phyloP scores from a whole-genome alignment of 2,888 invertebrate species.

The Zygothrica quintamaculata region DNA sequence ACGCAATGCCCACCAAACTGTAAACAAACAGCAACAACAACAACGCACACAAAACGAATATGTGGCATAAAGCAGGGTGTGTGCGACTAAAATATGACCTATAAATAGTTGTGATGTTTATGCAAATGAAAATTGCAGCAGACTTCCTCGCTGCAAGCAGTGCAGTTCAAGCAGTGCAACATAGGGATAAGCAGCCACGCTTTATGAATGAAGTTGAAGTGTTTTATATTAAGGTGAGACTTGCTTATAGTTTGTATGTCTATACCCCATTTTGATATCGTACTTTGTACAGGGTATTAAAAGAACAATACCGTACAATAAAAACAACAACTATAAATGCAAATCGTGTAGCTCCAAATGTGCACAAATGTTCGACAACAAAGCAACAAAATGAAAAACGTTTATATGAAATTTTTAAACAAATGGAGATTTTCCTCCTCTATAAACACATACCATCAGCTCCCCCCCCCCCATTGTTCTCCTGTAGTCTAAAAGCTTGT shows the following conservation, averaged over 20 bases:
- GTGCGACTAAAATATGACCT: no score
- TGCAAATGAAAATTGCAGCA: no score
- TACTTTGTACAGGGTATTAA: background rate
- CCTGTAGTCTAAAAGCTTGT: background rate
- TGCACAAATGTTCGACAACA: conserved; percentile 64
- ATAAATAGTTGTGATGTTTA: no score
- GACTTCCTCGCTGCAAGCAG: background rate
- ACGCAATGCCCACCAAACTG: conserved; percentile 49
- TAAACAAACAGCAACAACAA: conserved; percentile 11
- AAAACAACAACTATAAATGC: conserved; percentile 43
- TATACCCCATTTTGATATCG: background rate
- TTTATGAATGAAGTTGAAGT: no score
- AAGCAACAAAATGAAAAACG: conserved; percentile 24
- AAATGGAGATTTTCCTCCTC: conserved; percentile 25
- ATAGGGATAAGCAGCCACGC: no score
- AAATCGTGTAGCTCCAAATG: conserved; percentile 65
- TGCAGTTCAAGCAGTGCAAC: background rate
- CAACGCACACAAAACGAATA: background rate
- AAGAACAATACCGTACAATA: no score
- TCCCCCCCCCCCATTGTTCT: background rate
- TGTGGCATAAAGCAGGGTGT: no score
- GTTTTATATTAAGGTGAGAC: no score
- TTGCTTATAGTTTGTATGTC: no score
- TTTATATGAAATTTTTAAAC: conserved; percentile 51
- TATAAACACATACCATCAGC: no score